Conservation (phyloP, 2,113 vertebrate genomes). For the Hassar affinis region DNA sequence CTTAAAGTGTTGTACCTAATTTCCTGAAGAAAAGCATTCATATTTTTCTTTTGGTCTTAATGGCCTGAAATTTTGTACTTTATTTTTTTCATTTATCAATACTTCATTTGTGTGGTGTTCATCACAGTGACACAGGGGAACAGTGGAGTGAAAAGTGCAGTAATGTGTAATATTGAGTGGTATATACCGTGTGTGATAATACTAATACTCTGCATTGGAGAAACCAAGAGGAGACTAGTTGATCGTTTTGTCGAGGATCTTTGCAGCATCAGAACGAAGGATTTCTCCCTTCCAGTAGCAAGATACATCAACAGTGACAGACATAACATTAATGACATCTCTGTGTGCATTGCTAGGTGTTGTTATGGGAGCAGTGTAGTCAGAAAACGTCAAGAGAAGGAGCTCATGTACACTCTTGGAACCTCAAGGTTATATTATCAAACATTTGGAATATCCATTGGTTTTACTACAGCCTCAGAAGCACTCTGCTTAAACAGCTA, state of each 20-base stretch:
- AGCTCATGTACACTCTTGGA: neutral
- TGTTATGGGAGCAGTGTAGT: neutral
- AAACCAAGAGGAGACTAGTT: neutral
- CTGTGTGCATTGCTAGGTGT: neutral
- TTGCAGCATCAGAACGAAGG: neutral
- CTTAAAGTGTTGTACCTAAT: constrained; percentile 54
- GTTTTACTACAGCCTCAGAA: neutral
- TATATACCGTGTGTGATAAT: too few species aligned
- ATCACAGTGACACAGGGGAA: constrained; percentile 28
- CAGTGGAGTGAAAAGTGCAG: constrained; percentile 39
- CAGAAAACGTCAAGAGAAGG: neutral
- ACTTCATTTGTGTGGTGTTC: constrained; percentile 37
- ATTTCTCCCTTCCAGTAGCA: neutral
- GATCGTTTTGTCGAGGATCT: too few species aligned
- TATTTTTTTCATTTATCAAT: constrained; percentile 24
- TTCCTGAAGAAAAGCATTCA: constrained; percentile 56
- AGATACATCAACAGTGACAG: neutral
- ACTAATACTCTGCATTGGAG: neutral
- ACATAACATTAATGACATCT: neutral
- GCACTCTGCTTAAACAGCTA: neutral
- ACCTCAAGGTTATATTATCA: neutral
- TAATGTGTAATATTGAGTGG: neutral
- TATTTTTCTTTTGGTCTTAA: constrained; percentile 57
- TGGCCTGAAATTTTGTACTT: constrained; percentile 40
- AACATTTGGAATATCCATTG: neutral